Conservation (phyloP, 2,888 invertebrate species). For the Mythimna ferrago region DNA sequence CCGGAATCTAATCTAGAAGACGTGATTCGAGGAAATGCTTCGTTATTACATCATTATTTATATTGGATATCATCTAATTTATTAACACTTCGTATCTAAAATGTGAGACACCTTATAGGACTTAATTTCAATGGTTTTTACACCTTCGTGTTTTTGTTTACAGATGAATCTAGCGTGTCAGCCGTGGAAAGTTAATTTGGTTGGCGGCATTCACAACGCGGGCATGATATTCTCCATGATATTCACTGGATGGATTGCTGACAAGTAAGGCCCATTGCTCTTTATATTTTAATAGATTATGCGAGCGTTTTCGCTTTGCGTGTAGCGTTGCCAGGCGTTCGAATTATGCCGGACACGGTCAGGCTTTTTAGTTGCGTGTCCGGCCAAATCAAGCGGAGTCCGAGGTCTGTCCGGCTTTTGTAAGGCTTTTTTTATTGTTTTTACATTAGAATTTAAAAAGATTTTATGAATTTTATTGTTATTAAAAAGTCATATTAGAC, state of each 20-base stretch:
- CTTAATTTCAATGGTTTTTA: slow-evolving; percentile 25
- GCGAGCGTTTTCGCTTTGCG: no score
- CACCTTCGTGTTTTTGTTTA: slow-evolving; percentile 57
- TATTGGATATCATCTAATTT: slow-evolving; percentile 20
- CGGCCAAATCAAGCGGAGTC: no score
- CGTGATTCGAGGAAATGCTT: slow-evolving; percentile 15
- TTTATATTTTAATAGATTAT: neutral
- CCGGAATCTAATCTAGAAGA: slow-evolving; percentile 16
- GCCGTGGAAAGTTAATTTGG: slow-evolving; percentile 88
- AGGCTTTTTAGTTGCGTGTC: no score
- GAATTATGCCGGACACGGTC: no score
- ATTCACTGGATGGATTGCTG: slow-evolving; percentile 91
- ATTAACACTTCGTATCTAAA: slow-evolving; percentile 38
- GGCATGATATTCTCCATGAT: slow-evolving; percentile 92
- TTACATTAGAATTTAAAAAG: no score
- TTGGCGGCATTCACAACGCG: slow-evolving; percentile 91
- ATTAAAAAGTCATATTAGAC: no score
- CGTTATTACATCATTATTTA: slow-evolving; percentile 36
- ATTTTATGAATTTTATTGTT: no score
- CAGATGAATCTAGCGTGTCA: slow-evolving; percentile 83
- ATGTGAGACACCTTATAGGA: slow-evolving; percentile 8
- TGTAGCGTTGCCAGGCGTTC: no score
- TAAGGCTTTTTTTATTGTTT: no score
- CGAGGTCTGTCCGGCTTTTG: no score
- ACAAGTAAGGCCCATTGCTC: slow-evolving; percentile 79